Evolutionary conservation across 2,888 invertebrate species (phyloP), one percentile per base, ranked within the genome.

Genomic region (Diplolepis rosae): DNA sequence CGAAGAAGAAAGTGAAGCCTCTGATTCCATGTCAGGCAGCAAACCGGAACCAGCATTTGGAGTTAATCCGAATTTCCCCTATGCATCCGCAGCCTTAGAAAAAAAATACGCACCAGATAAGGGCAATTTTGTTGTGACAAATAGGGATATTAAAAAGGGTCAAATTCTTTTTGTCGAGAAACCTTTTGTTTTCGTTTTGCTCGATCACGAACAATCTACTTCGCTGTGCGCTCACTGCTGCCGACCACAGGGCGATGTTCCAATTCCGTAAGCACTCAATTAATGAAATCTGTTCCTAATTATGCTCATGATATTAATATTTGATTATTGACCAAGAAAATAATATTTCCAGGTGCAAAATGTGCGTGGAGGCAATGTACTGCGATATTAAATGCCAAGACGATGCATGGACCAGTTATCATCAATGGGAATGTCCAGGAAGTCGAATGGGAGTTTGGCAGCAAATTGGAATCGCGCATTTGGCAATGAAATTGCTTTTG

Each of bases 91-190:
- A 39, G 91, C 90, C 54, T 80, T 93, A 32, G 90, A 91, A 79
- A 85, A 61, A 81, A 92, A 92, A 75, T 90, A 90, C 73, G 91
- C 90, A 74, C 88, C 90, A 51, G 88, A 90, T 27, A 91, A 90
- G 70, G 95, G 95, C 0, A 91, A 95, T 32, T 91, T 93, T 85
- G 92, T 96, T 13, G 84, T 93, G 32, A 92, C 94, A 0, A 91
- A 89, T 11, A 89, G 90, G 72, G 86, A 89, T 35, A 90, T 95
- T 2, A 87, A 89, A 7, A 90, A 91, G 56, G 95, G 95, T 0
- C 94, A 95, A 79, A 90, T 94, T 0, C 87, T 98, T 45, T 95
- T 96, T 85, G 91, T 93, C 0, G 98, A 98, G 87, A 92, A 93
- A 79, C 95, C 97, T 0, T 95, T 94, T 86, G 92, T 95, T 1